Evolutionary conservation across 2,888 invertebrate species (phyloP).

Genomic region (Nemurella pictetii): DNA sequence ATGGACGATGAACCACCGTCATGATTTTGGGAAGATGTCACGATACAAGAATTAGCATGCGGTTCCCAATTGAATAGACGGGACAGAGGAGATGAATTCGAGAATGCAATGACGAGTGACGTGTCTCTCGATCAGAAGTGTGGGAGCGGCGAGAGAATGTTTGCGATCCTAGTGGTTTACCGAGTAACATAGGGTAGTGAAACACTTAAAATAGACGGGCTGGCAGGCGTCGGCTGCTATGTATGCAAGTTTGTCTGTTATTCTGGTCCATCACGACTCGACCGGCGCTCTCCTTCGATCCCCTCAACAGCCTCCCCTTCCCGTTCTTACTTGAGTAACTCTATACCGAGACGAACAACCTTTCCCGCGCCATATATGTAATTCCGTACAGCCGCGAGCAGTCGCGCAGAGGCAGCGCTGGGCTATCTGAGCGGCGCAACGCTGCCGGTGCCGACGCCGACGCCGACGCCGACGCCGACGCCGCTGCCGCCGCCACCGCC

Average conservation of each 20-base stretch:
- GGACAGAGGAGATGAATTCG: background rate
- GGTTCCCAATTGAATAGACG: background rate
- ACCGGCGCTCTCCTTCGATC: background rate
- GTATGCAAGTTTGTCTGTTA: constrained; percentile 32
- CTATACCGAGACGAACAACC: constrained; percentile 20
- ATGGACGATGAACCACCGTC: background rate
- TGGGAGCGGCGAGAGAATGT: background rate
- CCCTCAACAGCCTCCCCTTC: constrained; percentile 8
- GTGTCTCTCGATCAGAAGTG: background rate
- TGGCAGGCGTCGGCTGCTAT: constrained; percentile 29
- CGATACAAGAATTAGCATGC: background rate
- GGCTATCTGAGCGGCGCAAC: background rate
- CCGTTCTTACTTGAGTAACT: constrained; percentile 23
- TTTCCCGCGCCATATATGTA: constrained; percentile 39
- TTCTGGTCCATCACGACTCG: constrained; percentile 30
- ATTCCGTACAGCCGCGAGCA: constrained; percentile 34
- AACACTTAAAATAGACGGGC: constrained; percentile 33
- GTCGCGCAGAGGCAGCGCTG: background rate
- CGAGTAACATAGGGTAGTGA: constrained; percentile 22
- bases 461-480: background rate
- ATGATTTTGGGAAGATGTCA: background rate
- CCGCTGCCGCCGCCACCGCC: background rate
- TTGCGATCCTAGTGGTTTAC: constrained; percentile 32
- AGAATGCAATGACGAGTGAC: background rate
- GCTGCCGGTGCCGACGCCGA: background rate